Percentiles rank a stretch among this genome's conserved stretches.
Conservation (phyloP, 2,888 invertebrate species). For the Camptogramma bilineatum region DNA sequence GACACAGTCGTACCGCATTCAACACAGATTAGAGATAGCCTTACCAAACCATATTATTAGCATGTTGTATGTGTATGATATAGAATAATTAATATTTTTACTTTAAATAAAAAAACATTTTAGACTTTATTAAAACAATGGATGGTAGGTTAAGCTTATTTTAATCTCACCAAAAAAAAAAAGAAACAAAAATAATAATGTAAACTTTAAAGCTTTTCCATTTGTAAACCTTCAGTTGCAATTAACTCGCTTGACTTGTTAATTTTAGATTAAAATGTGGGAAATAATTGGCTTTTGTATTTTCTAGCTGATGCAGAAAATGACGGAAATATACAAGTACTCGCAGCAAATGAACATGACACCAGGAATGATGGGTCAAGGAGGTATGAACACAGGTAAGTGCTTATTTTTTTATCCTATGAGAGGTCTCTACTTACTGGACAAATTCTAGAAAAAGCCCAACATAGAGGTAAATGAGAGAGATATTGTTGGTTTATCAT, state of each 20-base stretch:
- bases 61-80: conserved; percentile 21
- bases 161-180: neutral
- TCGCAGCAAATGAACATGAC: conserved; percentile 74
- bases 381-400: conserved; percentile 72
- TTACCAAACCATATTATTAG: conserved; percentile 20
- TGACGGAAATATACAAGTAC: conserved; percentile 77
- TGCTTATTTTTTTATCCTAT: no score
- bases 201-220: conserved; percentile 15
- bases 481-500: no score
- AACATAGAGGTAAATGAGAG: no score
- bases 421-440: no score
- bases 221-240: conserved; percentile 3
- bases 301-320: conserved; percentile 78
- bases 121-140: neutral
- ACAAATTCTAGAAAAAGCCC: no score
- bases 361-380: conserved; percentile 72
- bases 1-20: conserved; percentile 18
- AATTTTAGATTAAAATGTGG: neutral
- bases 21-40: conserved; percentile 23
- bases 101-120: neutral
- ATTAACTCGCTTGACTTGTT: conserved; percentile 5
- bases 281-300: conserved; percentile 34
- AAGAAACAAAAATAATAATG: neutral
- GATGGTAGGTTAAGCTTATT: conserved; percentile 13
- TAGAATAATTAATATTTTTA: neutral